These are phyloP conservation scores for Amblyopsis hoosieri DNA, from an alignment of 2,797 vertebrate genomes.

Conservation along the genomic window DNA sequence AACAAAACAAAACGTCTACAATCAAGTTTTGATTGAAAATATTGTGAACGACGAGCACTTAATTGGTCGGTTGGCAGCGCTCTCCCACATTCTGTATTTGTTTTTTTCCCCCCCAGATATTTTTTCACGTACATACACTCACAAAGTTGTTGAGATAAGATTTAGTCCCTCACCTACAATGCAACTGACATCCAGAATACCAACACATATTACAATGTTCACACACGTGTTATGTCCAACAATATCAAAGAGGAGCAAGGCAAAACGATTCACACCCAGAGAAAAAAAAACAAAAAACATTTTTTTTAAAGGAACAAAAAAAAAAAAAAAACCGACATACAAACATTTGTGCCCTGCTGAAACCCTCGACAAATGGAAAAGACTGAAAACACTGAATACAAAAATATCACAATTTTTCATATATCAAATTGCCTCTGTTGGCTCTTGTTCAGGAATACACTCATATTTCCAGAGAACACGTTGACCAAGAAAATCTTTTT, in stretches of 20 bases:
- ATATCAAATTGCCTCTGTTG: slow-evolving; percentile 85
- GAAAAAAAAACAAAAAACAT: slow-evolving; percentile 36
- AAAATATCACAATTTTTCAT: slow-evolving; percentile 94
- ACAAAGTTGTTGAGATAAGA: slow-evolving; percentile 76
- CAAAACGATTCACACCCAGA: slow-evolving; percentile 77
- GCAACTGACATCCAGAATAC: slow-evolving; percentile 81
- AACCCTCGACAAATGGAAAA: slow-evolving; percentile 84
- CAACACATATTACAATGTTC: slow-evolving; percentile 82
- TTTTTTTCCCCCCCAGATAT: slow-evolving; percentile 9
- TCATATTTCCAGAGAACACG: slow-evolving; percentile 66
- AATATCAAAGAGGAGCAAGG: slow-evolving; percentile 85
- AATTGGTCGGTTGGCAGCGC: slow-evolving; percentile 68
- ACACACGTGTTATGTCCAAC: slow-evolving; percentile 78
- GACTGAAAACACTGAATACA: slow-evolving; percentile 87
- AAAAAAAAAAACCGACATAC: slow-evolving; percentile 59
- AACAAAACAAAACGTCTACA: slow-evolving; percentile 67
- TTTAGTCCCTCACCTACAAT: slow-evolving; percentile 85
- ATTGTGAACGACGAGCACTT: slow-evolving; percentile 71
- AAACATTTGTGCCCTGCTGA: slow-evolving; percentile 82
- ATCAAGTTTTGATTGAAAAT: slow-evolving; percentile 80
- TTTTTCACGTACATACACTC: slow-evolving; percentile 41
- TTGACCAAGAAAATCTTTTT: slow-evolving; percentile 65
- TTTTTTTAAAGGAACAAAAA: slow-evolving; percentile 5
- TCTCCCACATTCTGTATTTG: slow-evolving; percentile 38
- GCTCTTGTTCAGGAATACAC: slow-evolving; percentile 82